Evolutionary conservation across 2,888 invertebrate genomes (phyloP).

Genomic region (Luffia ferchaultella): DNA sequence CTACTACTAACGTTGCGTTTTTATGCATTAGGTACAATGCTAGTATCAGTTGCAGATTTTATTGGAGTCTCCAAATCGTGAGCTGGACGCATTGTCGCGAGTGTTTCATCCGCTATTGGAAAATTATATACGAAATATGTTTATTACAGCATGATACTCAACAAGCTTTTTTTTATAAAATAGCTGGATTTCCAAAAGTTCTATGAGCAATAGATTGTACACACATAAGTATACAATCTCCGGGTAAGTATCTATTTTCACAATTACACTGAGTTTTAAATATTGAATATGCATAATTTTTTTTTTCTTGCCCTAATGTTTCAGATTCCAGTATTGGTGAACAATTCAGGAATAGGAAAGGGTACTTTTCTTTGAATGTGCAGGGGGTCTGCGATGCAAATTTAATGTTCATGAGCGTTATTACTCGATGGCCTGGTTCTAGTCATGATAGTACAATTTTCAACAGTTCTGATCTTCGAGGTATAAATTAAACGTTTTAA

Average conservation of each 20-base stretch:
- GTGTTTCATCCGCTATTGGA: conserved; percentile 16
- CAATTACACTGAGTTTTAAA: too few relatives aligned
- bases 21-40: too few relatives aligned
- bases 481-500: not conserved
- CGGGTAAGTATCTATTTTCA: conserved; percentile 11
- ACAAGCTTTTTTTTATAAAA: conserved; percentile 15
- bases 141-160: conserved; percentile 10
- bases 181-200: conserved; percentile 17
- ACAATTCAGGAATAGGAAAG: conserved; percentile 15
- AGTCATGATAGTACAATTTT: conserved; percentile 13
- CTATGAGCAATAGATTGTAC: conserved; percentile 18
- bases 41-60: too few relatives aligned
- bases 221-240: conserved; percentile 18
- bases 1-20: too few relatives aligned
- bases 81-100: conserved; percentile 14
- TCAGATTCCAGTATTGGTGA: conserved; percentile 7
- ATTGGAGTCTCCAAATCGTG: too few relatives aligned
- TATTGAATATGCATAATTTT: too few relatives aligned
- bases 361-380: conserved; percentile 14
- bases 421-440: conserved; percentile 12
- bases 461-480: conserved; percentile 7
- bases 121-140: conserved; percentile 16
- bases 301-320: too few relatives aligned
- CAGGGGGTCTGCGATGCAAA: conserved; percentile 14
- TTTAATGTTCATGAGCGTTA: conserved; percentile 8